phyloP scores from a whole-genome alignment of 2,113 vertebrate genomes.

The Psilopogon haemacephalus region DNA sequence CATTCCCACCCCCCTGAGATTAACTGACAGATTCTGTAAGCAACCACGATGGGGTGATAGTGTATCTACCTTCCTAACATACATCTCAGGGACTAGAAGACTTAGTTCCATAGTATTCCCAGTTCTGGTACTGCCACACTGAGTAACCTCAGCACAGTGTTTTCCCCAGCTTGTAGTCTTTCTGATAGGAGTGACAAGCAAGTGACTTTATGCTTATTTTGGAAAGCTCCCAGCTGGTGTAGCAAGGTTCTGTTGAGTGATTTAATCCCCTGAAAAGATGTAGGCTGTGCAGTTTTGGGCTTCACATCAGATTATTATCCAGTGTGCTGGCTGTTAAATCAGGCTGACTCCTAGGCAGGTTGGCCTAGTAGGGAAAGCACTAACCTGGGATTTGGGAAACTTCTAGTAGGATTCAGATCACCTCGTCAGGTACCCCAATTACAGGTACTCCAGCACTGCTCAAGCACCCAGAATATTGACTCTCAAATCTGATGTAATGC shows the following conservation, averaged over 20 bases:
- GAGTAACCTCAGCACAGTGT: background rate
- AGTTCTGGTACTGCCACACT: background rate
- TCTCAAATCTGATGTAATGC: background rate
- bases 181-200: background rate
- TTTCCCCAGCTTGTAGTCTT: background rate
- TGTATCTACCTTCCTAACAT: background rate
- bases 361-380: background rate
- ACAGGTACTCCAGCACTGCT: background rate
- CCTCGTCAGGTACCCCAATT: background rate
- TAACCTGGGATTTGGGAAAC: background rate
- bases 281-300: background rate
- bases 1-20: background rate
- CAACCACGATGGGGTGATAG: fast-evolving
- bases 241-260: background rate
- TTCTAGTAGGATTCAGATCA: background rate
- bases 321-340: background rate
- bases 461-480: background rate
- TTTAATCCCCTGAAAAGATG: background rate
- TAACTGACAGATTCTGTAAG: background rate
- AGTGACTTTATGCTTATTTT: background rate
- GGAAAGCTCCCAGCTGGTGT: background rate
- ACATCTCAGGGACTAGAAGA: background rate
- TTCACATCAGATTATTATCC: background rate
- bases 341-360: background rate
- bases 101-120: background rate